Conservation (phyloP, 53 echinoderm and acorn worm species). For the Stichopus horrens region DNA sequence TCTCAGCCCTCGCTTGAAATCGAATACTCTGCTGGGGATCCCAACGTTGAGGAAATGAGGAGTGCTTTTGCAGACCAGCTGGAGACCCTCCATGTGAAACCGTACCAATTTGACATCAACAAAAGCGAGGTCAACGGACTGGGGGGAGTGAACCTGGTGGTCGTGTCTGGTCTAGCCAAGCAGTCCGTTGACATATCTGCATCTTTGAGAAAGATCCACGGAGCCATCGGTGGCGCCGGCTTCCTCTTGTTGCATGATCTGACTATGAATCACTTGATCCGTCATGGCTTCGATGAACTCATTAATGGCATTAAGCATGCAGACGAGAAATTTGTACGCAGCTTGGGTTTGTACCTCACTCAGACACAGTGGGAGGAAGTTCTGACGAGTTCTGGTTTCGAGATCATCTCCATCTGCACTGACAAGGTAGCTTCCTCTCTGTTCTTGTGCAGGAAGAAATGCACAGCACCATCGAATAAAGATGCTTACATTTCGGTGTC, state of each 20-base stretch:
- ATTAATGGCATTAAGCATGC: conserved; percentile 35
- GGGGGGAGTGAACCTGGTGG: conserved; percentile 54
- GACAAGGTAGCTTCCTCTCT: conserved; percentile 65
- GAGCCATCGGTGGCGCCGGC: conserved; percentile 55
- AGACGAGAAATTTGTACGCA: not conserved
- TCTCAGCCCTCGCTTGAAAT: conserved; percentile 67
- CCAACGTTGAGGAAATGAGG: conserved; percentile 42
- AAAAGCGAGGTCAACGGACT: conserved; percentile 57
- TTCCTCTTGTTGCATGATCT: conserved; percentile 76
- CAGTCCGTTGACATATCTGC: conserved; percentile 50
- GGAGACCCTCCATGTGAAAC: conserved; percentile 57
- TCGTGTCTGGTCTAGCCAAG: conserved; percentile 54
- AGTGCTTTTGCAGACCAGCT: conserved; percentile 46
- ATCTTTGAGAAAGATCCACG: conserved; percentile 54
- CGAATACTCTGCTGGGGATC: conserved; percentile 69
- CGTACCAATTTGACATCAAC: conserved; percentile 59
- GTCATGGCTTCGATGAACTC: conserved; percentile 37
- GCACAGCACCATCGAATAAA: not conserved
- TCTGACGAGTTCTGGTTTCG: conserved; percentile 57
- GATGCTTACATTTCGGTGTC: conserved; percentile 47
- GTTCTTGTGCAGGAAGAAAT: conserved; percentile 67
- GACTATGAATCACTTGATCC: conserved; percentile 46
- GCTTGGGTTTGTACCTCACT: conserved; percentile 47
- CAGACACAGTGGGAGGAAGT: conserved; percentile 50
- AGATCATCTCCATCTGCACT: conserved; percentile 58